These are phyloP conservation scores for Cuniculus paca DNA, from an alignment of 2,797 vertebrate genomes.

Conservation along the genomic window DNA sequence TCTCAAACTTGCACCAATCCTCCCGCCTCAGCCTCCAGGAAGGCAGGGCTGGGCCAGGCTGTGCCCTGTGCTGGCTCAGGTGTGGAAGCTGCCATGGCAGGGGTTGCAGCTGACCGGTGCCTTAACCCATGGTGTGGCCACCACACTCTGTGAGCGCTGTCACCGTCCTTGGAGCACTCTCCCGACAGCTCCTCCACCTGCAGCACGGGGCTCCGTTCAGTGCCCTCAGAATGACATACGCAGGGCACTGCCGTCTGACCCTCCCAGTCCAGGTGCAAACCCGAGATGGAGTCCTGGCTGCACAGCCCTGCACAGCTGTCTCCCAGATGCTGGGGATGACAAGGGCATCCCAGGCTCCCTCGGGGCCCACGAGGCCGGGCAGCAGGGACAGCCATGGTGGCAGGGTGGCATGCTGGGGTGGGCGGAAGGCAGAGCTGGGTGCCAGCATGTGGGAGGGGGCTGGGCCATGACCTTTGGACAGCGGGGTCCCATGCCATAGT, in stretches of 20 bases:
- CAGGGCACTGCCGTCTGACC: fast-evolving
- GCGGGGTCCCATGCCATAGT: neutral
- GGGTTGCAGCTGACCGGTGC: fast-evolving
- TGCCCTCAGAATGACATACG: neutral
- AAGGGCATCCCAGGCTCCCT: too few relatives aligned
- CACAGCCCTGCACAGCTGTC: neutral
- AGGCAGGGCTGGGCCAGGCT: conserved; percentile 82
- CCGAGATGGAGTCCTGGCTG: too few relatives aligned
- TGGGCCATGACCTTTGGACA: neutral
- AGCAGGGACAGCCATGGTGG: neutral
- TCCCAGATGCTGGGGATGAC: neutral
- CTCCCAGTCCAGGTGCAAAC: neutral
- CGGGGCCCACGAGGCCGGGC: neutral
- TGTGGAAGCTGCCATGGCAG: fast-evolving
- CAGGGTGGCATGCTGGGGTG: neutral
- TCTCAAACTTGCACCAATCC: too few relatives aligned
- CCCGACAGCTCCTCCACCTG: neutral
- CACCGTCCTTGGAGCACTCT: neutral
- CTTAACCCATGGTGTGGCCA: neutral
- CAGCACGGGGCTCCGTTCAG: fast-evolving
- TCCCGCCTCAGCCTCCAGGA: too few relatives aligned
- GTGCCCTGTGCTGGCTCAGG: neutral
- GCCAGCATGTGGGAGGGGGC: too few relatives aligned
- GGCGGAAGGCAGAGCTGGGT: neutral
- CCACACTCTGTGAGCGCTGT: fast-evolving